phyloP scores from a whole-genome alignment of 2,113 vertebrate species.

The Sorex araneus region DNA sequence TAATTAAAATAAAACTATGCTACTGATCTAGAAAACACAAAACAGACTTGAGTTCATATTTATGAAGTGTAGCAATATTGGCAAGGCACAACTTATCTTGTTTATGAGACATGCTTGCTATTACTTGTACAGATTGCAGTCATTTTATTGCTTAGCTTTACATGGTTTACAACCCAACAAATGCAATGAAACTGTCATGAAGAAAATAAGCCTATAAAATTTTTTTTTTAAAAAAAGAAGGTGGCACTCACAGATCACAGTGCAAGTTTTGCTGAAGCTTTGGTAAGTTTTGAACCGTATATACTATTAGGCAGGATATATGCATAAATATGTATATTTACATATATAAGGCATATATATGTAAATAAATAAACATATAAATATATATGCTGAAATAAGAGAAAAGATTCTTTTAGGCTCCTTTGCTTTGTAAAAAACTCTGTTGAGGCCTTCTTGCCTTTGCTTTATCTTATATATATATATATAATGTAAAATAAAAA shows the following conservation, averaged over 20 bases:
- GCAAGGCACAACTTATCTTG: conserved; percentile 91
- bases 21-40: conserved; percentile 89
- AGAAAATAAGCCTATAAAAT: conserved; percentile 87
- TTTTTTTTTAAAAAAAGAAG: conserved; percentile 76
- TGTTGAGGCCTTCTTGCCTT: conserved; percentile 59
- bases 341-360: too few species aligned
- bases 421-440: conserved; percentile 57
- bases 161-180: conserved; percentile 91
- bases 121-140: conserved; percentile 91
- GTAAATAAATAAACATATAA: too few species aligned
- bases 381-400: conserved; percentile 17
- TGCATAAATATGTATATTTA: too few species aligned
- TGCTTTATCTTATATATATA: neutral
- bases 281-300: conserved; percentile 44
- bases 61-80: conserved; percentile 92
- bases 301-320: conserved; percentile 21
- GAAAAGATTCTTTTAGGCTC: conserved; percentile 71
- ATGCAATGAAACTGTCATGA: conserved; percentile 90
- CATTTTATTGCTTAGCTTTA: conserved; percentile 91
- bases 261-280: conserved; percentile 34
- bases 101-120: conserved; percentile 92
- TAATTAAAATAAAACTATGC: conserved; percentile 93
- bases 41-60: conserved; percentile 90
- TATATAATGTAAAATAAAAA: neutral
- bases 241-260: conserved; percentile 86